Conservation (phyloP, 2,797 vertebrate genomes). For the Poecilia wingei region DNA sequence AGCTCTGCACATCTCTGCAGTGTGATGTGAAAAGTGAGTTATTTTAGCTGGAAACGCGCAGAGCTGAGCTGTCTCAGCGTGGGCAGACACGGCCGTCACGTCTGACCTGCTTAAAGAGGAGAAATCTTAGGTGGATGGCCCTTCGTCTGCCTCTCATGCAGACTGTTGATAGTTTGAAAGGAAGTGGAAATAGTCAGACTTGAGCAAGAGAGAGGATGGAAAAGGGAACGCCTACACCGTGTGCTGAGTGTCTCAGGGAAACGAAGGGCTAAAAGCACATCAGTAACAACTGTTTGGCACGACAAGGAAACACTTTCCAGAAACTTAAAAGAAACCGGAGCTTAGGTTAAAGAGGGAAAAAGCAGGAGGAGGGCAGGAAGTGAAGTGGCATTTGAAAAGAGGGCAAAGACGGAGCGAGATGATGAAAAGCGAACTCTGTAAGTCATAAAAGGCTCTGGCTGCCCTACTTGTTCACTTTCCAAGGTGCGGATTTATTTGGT, state of each 20-base stretch:
- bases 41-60: conserved; percentile 18
- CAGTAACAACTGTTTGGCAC: background rate
- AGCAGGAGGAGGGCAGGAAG: conserved; percentile 14
- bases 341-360: conserved; percentile 3
- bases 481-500: conserved; percentile 48
- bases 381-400: conserved; percentile 20
- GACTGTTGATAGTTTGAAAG: conserved; percentile 15
- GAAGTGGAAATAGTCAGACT: background rate
- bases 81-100: conserved; percentile 6
- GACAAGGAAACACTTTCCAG: background rate
- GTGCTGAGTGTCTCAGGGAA: conserved; percentile 8
- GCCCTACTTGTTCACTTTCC: conserved; percentile 63
- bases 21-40: conserved; percentile 14
- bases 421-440: conserved; percentile 26
- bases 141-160: conserved; percentile 18
- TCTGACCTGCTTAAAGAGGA: conserved; percentile 16
- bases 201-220: background rate
- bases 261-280: background rate
- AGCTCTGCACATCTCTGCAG: background rate
- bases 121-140: conserved; percentile 6
- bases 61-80: background rate
- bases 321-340: background rate
- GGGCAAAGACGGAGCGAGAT: conserved; percentile 14
- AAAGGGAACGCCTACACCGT: conserved; percentile 19
- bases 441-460: conserved; percentile 42